Base-by-base conservation (phyloP, 2,113 vertebrate species). In the Callospermophilus lateralis region DNA sequence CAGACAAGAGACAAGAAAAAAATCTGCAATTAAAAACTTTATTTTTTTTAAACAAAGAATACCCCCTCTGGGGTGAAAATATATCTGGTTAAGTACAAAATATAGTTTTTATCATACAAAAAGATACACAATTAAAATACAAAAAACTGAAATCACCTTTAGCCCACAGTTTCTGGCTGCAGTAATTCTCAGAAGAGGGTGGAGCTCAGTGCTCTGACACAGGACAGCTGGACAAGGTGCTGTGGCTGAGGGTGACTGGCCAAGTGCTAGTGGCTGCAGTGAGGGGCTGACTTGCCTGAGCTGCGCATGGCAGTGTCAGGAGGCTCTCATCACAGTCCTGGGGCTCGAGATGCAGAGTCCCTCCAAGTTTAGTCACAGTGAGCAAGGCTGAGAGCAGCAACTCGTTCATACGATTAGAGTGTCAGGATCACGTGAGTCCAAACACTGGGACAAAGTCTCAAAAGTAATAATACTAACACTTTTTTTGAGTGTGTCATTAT, bases 71-170 rank as follows among this genome's bases (percentile, higher is more conserved):
- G 93, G 92, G 93, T 96, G 79, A 96, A 98, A 97, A 97, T 96
- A 96, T 96, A 96, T 97, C 84, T 96, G 92, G 90, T 86, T 96
- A 96, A 94, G 97, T 98, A 98, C 78, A 98, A 98, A 98, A 98
- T 97, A 97, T 97, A 97, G 48, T 87, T 97, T 96, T 94, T 53
- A 79, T 76, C 87, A 96, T 98, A 98, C 96, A 98, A 98, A 98
- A 98, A 97, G 96, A 96, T 96, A 98, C 7, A 97, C 76, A 96
- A 84, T 90, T 85, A 68, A 94, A 96, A 97, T 94, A 96, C 67
- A 90, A 97, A 78, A 80, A 61, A 94, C 32, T 6, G 37, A 95
- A 94, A 85, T 86, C 84, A 92, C 68, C 20, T 79, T 95, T 73
- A 92, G 94, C 81, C 92, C 84, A 89, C 80, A 87, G 67, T 93